Conservation (phyloP, 2,797 vertebrate genomes). For the Scyliorhinus canicula region DNA sequence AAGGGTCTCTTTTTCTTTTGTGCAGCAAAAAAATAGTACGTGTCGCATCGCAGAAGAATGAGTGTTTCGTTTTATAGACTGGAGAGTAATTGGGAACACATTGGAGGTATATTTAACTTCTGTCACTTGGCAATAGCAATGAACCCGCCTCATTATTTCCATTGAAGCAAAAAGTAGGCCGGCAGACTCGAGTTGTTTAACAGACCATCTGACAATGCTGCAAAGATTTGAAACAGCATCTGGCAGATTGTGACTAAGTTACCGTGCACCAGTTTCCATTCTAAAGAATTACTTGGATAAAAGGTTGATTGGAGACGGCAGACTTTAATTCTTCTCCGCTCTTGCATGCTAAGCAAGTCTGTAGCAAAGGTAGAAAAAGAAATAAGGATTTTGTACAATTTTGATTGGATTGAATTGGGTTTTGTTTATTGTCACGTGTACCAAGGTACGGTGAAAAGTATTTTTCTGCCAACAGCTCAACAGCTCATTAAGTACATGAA, state of each 20-base stretch:
- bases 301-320: not conserved
- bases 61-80: not conserved
- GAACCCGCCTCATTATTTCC: not conserved
- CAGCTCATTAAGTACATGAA: no score
- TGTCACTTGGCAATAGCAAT: not conserved
- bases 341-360: not conserved
- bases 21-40: not conserved
- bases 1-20: not conserved
- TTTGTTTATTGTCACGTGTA: no score
- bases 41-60: not conserved
- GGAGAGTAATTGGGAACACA: not conserved
- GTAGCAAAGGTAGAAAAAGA: not conserved
- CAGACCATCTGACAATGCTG: not conserved
- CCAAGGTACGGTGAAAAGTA: no score
- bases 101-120: not conserved
- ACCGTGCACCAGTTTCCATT: not conserved
- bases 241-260: not conserved
- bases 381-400: no score
- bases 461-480: no score
- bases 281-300: not conserved
- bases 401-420: no score
- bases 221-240: not conserved
- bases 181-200: not conserved
- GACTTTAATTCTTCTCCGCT: not conserved
- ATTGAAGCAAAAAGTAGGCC: not conserved